These are phyloP conservation scores for Coracopsis vasa DNA, from an alignment of 2,113 vertebrate species.

Conservation along the genomic window DNA sequence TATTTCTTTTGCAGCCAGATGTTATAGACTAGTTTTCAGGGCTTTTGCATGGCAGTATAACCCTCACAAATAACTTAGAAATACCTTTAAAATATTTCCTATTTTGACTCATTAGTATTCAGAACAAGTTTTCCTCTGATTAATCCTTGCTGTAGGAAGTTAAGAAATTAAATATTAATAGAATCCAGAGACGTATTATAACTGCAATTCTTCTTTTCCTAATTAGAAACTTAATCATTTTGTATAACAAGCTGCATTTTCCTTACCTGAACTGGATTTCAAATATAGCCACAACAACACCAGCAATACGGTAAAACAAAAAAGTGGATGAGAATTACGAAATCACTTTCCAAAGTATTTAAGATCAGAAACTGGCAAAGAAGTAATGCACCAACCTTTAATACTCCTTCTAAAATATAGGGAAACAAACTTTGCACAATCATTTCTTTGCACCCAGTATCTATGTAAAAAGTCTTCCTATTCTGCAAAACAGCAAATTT, in stretches of 20 bases:
- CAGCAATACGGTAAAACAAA: neutral
- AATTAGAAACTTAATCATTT: conserved; percentile 36
- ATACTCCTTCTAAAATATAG: neutral
- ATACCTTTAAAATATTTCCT: neutral
- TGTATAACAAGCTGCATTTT: conserved; percentile 2
- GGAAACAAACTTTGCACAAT: neutral
- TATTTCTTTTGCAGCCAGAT: neutral
- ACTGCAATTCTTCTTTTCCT: conserved; percentile 5
- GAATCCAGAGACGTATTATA: neutral
- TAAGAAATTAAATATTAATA: conserved; percentile 57
- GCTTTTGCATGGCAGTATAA: neutral
- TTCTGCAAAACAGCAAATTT: neutral
- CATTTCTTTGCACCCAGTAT: neutral
- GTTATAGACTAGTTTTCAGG: neutral
- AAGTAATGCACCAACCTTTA: neutral
- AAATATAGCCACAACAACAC: neutral
- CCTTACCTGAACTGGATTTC: neutral
- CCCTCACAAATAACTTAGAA: neutral
- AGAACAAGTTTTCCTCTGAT: neutral
- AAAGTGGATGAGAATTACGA: neutral
- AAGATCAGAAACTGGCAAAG: neutral
- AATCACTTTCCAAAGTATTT: neutral
- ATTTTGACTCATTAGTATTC: conserved; percentile 30
- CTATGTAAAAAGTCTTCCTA: neutral
- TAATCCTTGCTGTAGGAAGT: conserved; percentile 26